These are phyloP conservation scores for Sphinx pinastri DNA, from an alignment of 2,888 invertebrate species.

Conservation along the genomic window DNA sequence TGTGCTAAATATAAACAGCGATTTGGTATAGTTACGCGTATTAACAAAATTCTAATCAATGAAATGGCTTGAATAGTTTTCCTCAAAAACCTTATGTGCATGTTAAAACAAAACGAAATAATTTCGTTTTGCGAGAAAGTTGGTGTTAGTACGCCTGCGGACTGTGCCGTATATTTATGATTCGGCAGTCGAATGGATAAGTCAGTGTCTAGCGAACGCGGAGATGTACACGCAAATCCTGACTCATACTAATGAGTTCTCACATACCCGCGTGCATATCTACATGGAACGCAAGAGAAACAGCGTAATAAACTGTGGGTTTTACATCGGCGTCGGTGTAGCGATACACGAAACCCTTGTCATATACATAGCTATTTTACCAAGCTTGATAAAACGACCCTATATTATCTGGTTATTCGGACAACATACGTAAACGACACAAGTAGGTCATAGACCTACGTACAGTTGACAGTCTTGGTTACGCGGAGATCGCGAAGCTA, in stretches of 20 bases:
- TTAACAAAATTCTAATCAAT: not conserved
- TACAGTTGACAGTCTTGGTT: not conserved
- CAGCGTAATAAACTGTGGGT: not conserved
- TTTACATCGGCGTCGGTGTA: not conserved
- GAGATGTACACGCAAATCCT: slow-evolving; percentile 24
- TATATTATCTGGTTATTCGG: not conserved
- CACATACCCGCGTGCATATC: slow-evolving; percentile 18
- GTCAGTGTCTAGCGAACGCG: slow-evolving; percentile 8
- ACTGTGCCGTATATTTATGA: slow-evolving; percentile 12
- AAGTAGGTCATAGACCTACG: slow-evolving; percentile 6
- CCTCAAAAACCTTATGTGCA: slow-evolving; percentile 2
- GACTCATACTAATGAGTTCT: slow-evolving; percentile 22
- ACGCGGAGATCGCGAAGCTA: not conserved
- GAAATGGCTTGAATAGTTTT: not conserved
- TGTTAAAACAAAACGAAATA: not conserved
- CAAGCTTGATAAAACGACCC: not conserved
- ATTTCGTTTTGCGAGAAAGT: slow-evolving; percentile 23
- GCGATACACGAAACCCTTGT: not conserved
- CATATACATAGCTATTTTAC: not conserved
- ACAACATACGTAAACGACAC: not conserved
- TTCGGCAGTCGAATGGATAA: slow-evolving; percentile 18
- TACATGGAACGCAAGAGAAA: slow-evolving; percentile 16
- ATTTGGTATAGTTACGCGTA: not conserved
- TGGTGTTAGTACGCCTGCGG: not conserved
- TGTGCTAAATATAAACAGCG: not conserved